These are phyloP conservation scores for Torymus auratus DNA, from an alignment of 2,888 invertebrate genomes.

Conservation along the genomic window DNA sequence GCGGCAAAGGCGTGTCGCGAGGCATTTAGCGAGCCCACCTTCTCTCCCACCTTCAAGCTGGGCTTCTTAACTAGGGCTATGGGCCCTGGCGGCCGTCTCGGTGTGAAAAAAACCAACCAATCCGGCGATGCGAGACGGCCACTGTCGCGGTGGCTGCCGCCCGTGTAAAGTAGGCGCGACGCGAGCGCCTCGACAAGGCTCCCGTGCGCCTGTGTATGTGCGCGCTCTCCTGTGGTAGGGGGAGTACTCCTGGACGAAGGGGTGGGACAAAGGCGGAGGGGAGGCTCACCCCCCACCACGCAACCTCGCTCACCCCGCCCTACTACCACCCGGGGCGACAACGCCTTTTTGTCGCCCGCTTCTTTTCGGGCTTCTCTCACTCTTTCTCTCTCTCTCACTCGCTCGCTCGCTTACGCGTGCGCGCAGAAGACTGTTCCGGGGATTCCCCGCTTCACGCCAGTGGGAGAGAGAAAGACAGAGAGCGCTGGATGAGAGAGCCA, in stretches of 20 bases:
- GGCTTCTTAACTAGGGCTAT: constrained; percentile 75
- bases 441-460: constrained; percentile 63
- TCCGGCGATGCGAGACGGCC: constrained; percentile 76
- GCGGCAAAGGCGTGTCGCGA: constrained; percentile 51
- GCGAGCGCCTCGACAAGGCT: constrained; percentile 24
- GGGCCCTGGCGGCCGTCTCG: constrained; percentile 70
- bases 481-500: constrained; percentile 64
- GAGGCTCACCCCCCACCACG: constrained; percentile 18
- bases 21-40: constrained; percentile 35
- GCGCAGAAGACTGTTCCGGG: constrained; percentile 58
- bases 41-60: constrained; percentile 65
- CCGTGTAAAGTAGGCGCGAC: constrained; percentile 64
- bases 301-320: constrained; percentile 48
- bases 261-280: constrained; percentile 41
- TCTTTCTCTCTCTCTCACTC: not conserved
- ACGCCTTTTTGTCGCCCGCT: constrained; percentile 36
- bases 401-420: constrained; percentile 9
- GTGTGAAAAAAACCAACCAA: constrained; percentile 74
- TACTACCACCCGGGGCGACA: constrained; percentile 43
- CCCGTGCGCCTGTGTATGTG: no score
- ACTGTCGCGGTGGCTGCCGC: constrained; percentile 68
- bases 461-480: constrained; percentile 21
- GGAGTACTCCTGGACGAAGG: not conserved
- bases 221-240: constrained; percentile 6
- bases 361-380: not conserved